Base-by-base conservation (phyloP, 2,888 invertebrate genomes). In the Eilema caniola region DNA sequence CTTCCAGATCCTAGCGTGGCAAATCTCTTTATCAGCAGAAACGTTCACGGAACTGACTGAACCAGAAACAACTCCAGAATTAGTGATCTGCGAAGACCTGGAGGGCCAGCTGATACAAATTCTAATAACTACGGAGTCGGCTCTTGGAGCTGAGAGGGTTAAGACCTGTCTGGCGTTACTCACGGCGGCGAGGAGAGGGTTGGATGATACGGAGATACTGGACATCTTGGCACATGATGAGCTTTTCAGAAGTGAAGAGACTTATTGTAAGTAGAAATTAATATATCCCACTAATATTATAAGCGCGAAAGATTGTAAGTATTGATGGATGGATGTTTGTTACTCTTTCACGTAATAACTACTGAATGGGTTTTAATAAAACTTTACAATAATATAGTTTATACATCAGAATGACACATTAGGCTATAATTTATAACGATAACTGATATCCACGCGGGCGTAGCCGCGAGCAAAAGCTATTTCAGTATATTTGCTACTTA, bases 171-270 rank as follows among this genome's bases (percentile, higher is more conserved):
- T 98, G 56, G 96, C 98, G 3, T 95, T 98, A 73, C 93, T 98
- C 71, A 96, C 97, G 0, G 97, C 97, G 4, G 96, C 98, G 11
- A 96, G 97, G 69, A 96, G 97, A 86, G 98, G 98, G 3, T 95
- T 98, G 62, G 97, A 97, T 25, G 98, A 98, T 85, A 97, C 97
- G 7, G 98, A 98, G 94, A 97, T 98, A 89, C 92, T 97, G 83
- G 98, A 97, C 84, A 90, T 97, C 75, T 84, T 97, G 73, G 96
- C 97, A 0, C 96, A 96, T 82, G 96, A 97, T 82, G 95, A 96
- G 59, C 93, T 95, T 77, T 97, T 97, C 78, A 95, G 96, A 76
- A 96, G 96, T 77, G 95, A 95, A 70, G 96, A 96, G 79, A 97
- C 97, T 61, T 96, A 97, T 81, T 93, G 97, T 97, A 85, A 95